These are phyloP conservation scores for Sebastes taczanowskii DNA, from an alignment of 2,797 vertebrate species.

Conservation along the genomic window DNA sequence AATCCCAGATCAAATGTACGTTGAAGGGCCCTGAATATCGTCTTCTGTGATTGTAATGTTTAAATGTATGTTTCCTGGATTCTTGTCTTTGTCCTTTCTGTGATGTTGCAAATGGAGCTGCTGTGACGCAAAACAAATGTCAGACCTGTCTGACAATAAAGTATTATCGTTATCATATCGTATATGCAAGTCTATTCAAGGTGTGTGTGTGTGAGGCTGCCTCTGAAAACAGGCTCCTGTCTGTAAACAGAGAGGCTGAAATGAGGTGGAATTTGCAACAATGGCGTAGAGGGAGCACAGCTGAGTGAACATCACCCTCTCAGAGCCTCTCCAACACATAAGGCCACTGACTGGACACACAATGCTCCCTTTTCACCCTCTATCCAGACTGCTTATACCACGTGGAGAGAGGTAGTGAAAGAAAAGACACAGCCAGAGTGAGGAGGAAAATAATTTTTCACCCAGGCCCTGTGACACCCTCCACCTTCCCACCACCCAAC, in stretches of 20 bases:
- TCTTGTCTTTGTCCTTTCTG: too few species aligned
- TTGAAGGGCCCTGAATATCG: too few species aligned
- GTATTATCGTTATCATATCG: too few species aligned
- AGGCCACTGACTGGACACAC: slow-evolving; percentile 76
- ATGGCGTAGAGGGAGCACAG: slow-evolving; percentile 80
- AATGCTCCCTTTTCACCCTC: slow-evolving; percentile 78
- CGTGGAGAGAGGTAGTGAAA: slow-evolving; percentile 72
- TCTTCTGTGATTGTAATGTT: too few species aligned
- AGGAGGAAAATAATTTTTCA: slow-evolving; percentile 62
- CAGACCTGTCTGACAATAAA: too few species aligned
- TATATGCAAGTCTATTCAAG: neutral
- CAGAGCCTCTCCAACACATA: slow-evolving; percentile 74
- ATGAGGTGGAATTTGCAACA: slow-evolving; percentile 82
- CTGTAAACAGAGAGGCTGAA: slow-evolving; percentile 66
- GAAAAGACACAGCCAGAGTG: slow-evolving; percentile 50
- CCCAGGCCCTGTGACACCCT: slow-evolving; percentile 40
- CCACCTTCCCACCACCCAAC: neutral
- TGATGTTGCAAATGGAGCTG: too few species aligned
- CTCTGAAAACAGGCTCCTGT: slow-evolving; percentile 27
- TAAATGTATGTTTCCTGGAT: too few species aligned
- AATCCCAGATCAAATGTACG: too few species aligned
- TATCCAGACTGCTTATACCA: slow-evolving; percentile 70
- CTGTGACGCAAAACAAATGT: too few species aligned
- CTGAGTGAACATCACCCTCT: slow-evolving; percentile 82
- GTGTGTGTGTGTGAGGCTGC: neutral